Base-by-base conservation (phyloP, 2,797 vertebrate species). In the Novumbra hubbsi region DNA sequence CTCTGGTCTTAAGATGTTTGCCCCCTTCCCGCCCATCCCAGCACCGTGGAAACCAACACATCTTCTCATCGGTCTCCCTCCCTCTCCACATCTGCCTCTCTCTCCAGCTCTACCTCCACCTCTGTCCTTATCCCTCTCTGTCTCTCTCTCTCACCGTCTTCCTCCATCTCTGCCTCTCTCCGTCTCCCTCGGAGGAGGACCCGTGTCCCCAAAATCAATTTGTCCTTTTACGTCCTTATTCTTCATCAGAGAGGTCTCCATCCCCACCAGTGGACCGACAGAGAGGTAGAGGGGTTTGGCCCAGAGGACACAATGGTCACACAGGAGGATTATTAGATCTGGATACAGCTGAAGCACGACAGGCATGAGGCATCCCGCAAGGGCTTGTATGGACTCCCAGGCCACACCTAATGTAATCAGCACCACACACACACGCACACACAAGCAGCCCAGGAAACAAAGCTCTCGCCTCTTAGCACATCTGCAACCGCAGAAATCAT, bases 251-350 rank as follows among this genome's bases (percentile, higher is more conserved):
- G 75, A 64, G 73, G 72, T 79, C 78, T 85, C 83, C 78, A 72
- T 76, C 81, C 76, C 79, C 81, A 79, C 73, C 80, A 80, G 73
- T 80, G 90, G 86, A 88, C 86, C 28, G 41, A 88, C 84, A 88
- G 85, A 85, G 79, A 86, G 74, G 67, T 82, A 90, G 85, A 85
- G 89, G 84, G 87, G 90, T 90, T 85, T 85, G 52, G 52, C 4
- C 52, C 24, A 81, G 87, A 90, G 87, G 90, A 85, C 85, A 85
- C 86, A 82, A 86, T 86, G 86, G 87, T 87, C 83, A 84, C 80
- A 86, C 76, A 85, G 86, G 81, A 86, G 70, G 79, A 80, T 91
- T 93, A 93, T 93, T 91, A 92, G 91, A 92, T 90, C 88, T 87
- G 68, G 87, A 89, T 90, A 87, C 92, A 92, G 92, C 90, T 93